phyloP scores from a whole-genome alignment of 1,140 invertebrate species.

The Hetaerina americana region DNA sequence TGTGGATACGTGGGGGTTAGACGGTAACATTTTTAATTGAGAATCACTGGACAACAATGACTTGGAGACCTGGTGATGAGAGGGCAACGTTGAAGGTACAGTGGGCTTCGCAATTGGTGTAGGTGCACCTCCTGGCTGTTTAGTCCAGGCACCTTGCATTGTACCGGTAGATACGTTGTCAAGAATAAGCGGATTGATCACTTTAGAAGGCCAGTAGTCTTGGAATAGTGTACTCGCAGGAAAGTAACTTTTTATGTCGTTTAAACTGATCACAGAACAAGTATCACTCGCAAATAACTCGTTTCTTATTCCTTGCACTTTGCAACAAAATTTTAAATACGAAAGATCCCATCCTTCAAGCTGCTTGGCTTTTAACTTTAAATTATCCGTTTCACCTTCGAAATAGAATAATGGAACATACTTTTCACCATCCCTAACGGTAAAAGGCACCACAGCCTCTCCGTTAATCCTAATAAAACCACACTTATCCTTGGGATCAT shows the following conservation, averaged over 20 bases:
- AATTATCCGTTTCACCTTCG: slow-evolving; percentile 80
- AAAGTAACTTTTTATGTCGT: slow-evolving; percentile 82
- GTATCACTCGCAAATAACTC: slow-evolving; percentile 81
- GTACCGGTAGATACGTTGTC: not conserved
- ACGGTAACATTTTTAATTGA: not conserved
- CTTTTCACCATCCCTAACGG: slow-evolving; percentile 65
- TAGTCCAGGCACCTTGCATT: slow-evolving; percentile 13
- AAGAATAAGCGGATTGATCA: slow-evolving; percentile 48
- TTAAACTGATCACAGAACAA: slow-evolving; percentile 74
- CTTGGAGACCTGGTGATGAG: not conserved
- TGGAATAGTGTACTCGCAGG: slow-evolving; percentile 77
- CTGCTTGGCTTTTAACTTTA: slow-evolving; percentile 70
- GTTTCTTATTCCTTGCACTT: slow-evolving; percentile 82
- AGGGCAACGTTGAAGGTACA: not conserved
- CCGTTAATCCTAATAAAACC: slow-evolving; percentile 90
- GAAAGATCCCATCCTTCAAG: slow-evolving; percentile 82
- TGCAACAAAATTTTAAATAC: slow-evolving; percentile 87
- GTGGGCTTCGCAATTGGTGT: not conserved
- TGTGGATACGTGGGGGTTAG: not conserved
- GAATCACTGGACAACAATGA: not conserved
- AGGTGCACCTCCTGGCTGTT: slow-evolving; percentile 12
- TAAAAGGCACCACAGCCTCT: slow-evolving; percentile 87
- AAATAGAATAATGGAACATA: slow-evolving; percentile 91
- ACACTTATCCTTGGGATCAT: slow-evolving; percentile 56
- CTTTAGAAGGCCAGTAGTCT: slow-evolving; percentile 81